A percentile compares a stretch with the other conserved stretches of the same genome.
Conservation (phyloP, 2,888 invertebrate genomes). For the Lampropteryx suffumata region DNA sequence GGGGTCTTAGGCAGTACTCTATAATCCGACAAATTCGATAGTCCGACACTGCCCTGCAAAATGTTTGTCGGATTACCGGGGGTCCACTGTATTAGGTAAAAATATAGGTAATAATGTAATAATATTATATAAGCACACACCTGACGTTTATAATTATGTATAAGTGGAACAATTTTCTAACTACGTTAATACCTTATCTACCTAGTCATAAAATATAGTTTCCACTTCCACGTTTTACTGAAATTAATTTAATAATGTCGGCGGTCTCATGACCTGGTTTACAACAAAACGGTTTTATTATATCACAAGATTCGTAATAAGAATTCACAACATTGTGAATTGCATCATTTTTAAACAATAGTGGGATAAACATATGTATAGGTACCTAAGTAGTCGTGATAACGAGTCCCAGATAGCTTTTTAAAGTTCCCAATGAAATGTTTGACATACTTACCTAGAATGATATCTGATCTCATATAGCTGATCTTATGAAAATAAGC, state of each 20-base stretch:
- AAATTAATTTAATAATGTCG: slow-evolving; percentile 31
- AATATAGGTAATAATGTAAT: too few species aligned
- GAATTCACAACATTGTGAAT: slow-evolving; percentile 34
- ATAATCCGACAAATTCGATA: too few species aligned
- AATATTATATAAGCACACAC: too few species aligned
- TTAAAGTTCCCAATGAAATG: neutral
- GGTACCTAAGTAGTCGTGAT: too few species aligned
- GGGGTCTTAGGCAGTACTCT: too few species aligned
- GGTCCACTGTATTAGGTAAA: too few species aligned
- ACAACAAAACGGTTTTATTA: slow-evolving; percentile 34
- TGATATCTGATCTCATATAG: neutral
- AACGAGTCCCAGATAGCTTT: slow-evolving; percentile 8
- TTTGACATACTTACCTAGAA: slow-evolving; percentile 7
- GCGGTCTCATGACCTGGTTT: slow-evolving; percentile 39
- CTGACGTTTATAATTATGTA: too few species aligned
- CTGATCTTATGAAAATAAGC: too few species aligned
- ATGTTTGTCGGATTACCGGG: too few species aligned
- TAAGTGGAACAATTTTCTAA: too few species aligned
- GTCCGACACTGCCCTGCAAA: too few species aligned
- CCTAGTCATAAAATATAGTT: neutral
- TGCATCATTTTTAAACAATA: slow-evolving; percentile 38
- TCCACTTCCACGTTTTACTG: slow-evolving; percentile 10
- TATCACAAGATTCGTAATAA: slow-evolving; percentile 36
- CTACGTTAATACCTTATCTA: too few species aligned
- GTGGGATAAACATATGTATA: slow-evolving; percentile 15